Percentiles rank a stretch among this genome's conserved stretches.
Evolutionary conservation across 2,113 vertebrate species (phyloP).

Genomic region (Elgaria multicarinata): DNA sequence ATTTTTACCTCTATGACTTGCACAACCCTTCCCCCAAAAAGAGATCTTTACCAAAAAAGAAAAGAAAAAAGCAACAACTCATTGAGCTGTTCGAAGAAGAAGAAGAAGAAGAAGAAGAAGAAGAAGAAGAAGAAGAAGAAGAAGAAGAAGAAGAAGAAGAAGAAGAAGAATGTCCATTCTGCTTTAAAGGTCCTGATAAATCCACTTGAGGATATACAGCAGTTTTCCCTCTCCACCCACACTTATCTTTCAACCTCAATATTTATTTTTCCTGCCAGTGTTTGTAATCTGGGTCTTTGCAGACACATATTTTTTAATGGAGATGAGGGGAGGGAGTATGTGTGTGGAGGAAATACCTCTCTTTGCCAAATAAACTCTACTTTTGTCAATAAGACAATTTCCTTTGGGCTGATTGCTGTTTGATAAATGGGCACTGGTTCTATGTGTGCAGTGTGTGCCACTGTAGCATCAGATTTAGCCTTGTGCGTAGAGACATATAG

Average conservation of each 20-base stretch:
- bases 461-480: constrained; percentile 52
- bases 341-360: constrained; percentile 51
- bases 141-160: constrained; percentile 42
- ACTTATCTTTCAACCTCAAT: constrained; percentile 39
- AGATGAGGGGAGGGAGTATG: constrained; percentile 43
- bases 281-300: constrained; percentile 51
- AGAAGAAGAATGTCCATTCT: constrained; percentile 31
- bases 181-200: constrained; percentile 62
- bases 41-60: constrained; percentile 80
- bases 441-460: constrained; percentile 2
- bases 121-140: constrained; percentile 36
- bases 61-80: constrained; percentile 82
- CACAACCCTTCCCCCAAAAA: constrained; percentile 77
- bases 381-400: constrained; percentile 61
- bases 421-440: constrained; percentile 38
- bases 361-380: constrained; percentile 54
- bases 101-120: background rate
- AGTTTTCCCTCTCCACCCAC: constrained; percentile 22
- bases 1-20: constrained; percentile 60
- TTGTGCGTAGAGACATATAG: constrained; percentile 44
- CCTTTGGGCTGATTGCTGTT: constrained; percentile 55
- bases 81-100: constrained; percentile 79
- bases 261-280: constrained; percentile 29
- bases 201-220: constrained; percentile 49
- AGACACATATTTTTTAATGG: constrained; percentile 50